Evolutionary conservation across 2,797 vertebrate genomes (phyloP).

Genomic region (Thaleichthys pacificus): DNA sequence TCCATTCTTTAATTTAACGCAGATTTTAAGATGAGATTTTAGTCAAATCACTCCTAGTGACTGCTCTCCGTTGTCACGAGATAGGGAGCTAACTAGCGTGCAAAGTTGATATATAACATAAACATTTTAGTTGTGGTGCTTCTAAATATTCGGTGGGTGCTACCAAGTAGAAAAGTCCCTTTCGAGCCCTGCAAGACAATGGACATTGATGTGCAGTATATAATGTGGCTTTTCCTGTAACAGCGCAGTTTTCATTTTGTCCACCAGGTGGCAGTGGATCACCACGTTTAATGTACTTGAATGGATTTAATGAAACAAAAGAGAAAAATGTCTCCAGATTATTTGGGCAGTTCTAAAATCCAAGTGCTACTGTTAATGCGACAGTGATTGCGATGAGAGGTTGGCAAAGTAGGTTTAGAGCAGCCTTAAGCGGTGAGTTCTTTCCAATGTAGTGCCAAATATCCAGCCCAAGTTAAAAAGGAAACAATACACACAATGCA

Average conservation of each 20-base stretch:
- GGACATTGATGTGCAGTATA: neutral
- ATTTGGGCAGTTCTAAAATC: constrained; percentile 1
- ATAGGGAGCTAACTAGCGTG: too few species aligned
- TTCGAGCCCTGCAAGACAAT: constrained; percentile 23
- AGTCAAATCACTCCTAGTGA: too few species aligned
- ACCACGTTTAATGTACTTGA: neutral
- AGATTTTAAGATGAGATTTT: too few species aligned
- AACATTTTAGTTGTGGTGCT: too few species aligned
- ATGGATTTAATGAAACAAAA: neutral
- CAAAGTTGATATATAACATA: too few species aligned
- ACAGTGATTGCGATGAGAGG: constrained; percentile 26
- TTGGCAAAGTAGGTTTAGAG: constrained; percentile 38
- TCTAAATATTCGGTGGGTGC: neutral
- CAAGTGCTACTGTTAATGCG: neutral
- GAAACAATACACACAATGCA: constrained; percentile 1
- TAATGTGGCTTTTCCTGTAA: neutral
- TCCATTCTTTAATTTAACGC: too few species aligned
- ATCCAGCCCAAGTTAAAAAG: constrained; percentile 8
- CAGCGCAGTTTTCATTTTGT: neutral
- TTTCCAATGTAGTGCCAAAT: constrained; percentile 30
- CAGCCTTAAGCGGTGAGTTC: constrained; percentile 11
- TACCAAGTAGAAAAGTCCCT: too few species aligned
- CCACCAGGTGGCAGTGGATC: constrained; percentile 57
- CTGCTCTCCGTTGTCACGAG: too few species aligned
- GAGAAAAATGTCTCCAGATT: neutral